Percentiles rank a stretch among this genome's conserved stretches.
Evolutionary conservation across 1,140 invertebrate genomes (phyloP).

Genomic region (Nasonia vitripennis): DNA sequence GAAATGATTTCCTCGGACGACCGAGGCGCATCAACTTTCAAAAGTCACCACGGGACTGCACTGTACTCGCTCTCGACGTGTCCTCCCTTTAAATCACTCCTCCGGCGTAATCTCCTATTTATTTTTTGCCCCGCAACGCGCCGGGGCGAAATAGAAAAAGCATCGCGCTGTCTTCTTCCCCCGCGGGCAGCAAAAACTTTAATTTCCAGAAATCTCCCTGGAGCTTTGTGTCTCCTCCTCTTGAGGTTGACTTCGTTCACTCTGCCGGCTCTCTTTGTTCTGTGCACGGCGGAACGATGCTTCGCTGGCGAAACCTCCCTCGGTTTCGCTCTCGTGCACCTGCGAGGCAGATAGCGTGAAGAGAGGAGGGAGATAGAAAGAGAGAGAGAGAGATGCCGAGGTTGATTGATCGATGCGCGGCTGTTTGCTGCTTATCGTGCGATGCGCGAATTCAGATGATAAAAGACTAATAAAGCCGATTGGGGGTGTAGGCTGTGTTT

Average conservation of each 20-base stretch:
- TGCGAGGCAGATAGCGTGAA: slow-evolving; percentile 12
- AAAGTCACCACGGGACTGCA: too few species aligned
- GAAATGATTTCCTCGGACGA: too few species aligned
- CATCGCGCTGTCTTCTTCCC: not conserved
- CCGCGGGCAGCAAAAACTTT: slow-evolving; percentile 38
- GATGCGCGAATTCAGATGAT: slow-evolving; percentile 4
- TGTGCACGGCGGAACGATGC: not conserved
- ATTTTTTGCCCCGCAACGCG: not conserved
- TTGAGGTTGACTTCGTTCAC: not conserved
- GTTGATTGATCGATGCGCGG: slow-evolving; percentile 37
- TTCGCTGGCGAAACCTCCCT: not conserved
- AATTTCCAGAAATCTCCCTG: slow-evolving; percentile 48
- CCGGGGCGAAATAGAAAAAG: slow-evolving; percentile 16
- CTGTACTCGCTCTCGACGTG: too few species aligned
- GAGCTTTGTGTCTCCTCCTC: slow-evolving; percentile 34
- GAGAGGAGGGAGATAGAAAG: not conserved
- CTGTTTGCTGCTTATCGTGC: not conserved
- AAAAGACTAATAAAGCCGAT: not conserved
- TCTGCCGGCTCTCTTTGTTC: not conserved
- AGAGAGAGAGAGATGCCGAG: not conserved
- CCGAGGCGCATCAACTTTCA: too few species aligned
- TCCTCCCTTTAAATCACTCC: not conserved
- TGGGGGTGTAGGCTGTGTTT: not conserved
- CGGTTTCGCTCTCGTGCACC: slow-evolving; percentile 38
- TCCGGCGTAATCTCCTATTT: slow-evolving; percentile 13